Evolutionary conservation across 1,140 invertebrate species (phyloP), one percentile per base, ranked within the genome.

Genomic region (Bombyx mandarina): DNA sequence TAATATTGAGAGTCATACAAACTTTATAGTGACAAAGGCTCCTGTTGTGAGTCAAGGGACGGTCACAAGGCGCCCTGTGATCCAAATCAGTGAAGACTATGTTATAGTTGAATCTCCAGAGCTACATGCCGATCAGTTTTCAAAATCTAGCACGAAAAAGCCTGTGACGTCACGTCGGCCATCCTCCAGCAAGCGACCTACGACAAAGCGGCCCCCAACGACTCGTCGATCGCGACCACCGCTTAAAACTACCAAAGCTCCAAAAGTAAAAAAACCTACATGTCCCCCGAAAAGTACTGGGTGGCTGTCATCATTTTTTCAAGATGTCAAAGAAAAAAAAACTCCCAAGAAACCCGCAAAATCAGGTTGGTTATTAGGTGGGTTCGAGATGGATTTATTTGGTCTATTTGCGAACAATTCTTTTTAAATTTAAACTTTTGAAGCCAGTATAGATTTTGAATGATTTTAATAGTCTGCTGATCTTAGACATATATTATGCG

Each of bases 1-100:
- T 56, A 86, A 82, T 63, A 84, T 84, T 63, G 69, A 76, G 56
- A 86, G 77, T 69, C 73, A 86, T 70, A 82, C 79, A 9, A 86
- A 84, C 65, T 75, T 85, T 71, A 72, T 83, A 58, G 76, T 82
- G 51, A 86, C 80, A 8, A 79, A 79, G 52, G 65, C 69, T 10
- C 75, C 75, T 35, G 60, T 62, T 35, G 53, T 63, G 12, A 67
- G 65, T 18, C 58, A 62, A 10, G 57, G 60, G 58, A 47, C 52
- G 18, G 61, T 48, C 7, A 71, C 66, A 4, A 63, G 57, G 22
- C 50, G 54, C 7, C 69, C 72, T 43, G 45, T 67, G n/a, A 52
- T 70, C n/a, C 63, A 74, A 53, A 54, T 71, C 35, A 66, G 64
- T 43, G 70, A 70, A 45, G 66, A 82, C 43, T 67, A 73, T 49